Conservation (phyloP, 2,113 vertebrate genomes). For the Dasyprocta punctata region DNA sequence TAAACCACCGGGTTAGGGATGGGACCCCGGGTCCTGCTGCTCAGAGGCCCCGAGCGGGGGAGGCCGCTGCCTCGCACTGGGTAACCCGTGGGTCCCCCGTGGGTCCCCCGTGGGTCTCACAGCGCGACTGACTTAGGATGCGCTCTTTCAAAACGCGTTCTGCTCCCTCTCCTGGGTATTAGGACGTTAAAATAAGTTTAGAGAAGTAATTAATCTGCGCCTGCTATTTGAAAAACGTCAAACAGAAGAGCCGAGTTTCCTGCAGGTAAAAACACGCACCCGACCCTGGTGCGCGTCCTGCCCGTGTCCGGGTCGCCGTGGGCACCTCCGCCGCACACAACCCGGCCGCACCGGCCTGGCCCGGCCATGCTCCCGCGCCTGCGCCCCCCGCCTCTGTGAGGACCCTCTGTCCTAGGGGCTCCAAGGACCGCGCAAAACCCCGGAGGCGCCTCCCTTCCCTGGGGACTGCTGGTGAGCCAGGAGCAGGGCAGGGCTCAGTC, state of each 20-base stretch:
- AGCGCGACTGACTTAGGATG: neutral
- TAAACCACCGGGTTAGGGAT: neutral
- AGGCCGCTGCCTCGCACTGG: too few relatives aligned
- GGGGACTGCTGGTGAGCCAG: slow-evolving; percentile 38
- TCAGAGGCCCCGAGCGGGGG: too few relatives aligned
- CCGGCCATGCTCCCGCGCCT: too few relatives aligned
- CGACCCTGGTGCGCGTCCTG: too few relatives aligned
- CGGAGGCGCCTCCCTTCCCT: slow-evolving; percentile 70
- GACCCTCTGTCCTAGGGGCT: slow-evolving; percentile 80
- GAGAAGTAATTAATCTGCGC: neutral
- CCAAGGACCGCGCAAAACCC: slow-evolving; percentile 84
- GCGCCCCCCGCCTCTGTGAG: slow-evolving; percentile 43
- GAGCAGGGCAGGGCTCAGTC: neutral
- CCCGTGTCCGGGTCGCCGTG: too few relatives aligned
- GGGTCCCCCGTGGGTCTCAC: neutral
- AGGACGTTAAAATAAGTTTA: neutral
- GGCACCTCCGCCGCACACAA: too few relatives aligned
- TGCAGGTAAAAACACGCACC: slow-evolving; percentile 11
- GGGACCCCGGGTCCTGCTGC: neutral
- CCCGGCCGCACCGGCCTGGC: too few relatives aligned
- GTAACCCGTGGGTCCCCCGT: too few relatives aligned
- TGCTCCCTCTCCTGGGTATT: neutral
- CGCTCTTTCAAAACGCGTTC: neutral
- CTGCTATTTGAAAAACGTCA: neutral
- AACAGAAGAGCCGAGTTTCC: neutral